Conservation (phyloP, 2,888 invertebrate species). For the Micoletzkya japonica region DNA sequence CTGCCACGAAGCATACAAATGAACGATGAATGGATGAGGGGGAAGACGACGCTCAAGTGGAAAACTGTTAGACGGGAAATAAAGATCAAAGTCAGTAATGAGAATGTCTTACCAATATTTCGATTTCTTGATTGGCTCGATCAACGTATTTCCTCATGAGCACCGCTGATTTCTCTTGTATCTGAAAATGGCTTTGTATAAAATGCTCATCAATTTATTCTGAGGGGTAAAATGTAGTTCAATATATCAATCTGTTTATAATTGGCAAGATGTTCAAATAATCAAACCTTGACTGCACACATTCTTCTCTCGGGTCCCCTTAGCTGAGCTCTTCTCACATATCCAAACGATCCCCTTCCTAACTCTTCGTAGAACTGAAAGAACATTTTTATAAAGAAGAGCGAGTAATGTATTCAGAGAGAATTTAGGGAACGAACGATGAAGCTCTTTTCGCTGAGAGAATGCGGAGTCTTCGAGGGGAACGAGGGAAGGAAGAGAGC, state of each 20-base stretch:
- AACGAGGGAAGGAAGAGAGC: slow-evolving; percentile 86
- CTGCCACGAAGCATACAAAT: slow-evolving; percentile 59
- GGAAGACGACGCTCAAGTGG: slow-evolving; percentile 45
- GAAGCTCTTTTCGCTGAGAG: not conserved
- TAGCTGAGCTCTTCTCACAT: slow-evolving; percentile 79
- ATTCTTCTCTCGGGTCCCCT: slow-evolving; percentile 70
- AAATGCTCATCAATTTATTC: not conserved
- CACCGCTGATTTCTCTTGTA: slow-evolving; percentile 13
- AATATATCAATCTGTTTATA: not conserved
- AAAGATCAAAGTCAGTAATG: not conserved
- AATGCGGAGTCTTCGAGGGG: slow-evolving; percentile 34
- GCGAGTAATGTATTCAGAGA: not conserved
- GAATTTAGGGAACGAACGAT: not conserved
- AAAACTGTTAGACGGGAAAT: not conserved
- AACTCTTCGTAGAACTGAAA: slow-evolving; percentile 75
- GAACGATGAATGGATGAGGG: slow-evolving; percentile 48
- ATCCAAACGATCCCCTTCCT: slow-evolving; percentile 87
- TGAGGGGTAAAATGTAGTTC: too few species aligned
- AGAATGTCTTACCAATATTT: too few species aligned
- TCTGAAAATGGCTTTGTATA: not conserved
- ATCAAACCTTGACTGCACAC: slow-evolving; percentile 79
- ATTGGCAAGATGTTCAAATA: slow-evolving; percentile 66
- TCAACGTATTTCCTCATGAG: not conserved
- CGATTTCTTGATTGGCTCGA: too few species aligned
- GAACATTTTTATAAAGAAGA: not conserved